Evolutionary conservation across 2,113 vertebrate species (phyloP), one percentile per base, ranked within the genome.

Genomic region (Panurus biarmicus): DNA sequence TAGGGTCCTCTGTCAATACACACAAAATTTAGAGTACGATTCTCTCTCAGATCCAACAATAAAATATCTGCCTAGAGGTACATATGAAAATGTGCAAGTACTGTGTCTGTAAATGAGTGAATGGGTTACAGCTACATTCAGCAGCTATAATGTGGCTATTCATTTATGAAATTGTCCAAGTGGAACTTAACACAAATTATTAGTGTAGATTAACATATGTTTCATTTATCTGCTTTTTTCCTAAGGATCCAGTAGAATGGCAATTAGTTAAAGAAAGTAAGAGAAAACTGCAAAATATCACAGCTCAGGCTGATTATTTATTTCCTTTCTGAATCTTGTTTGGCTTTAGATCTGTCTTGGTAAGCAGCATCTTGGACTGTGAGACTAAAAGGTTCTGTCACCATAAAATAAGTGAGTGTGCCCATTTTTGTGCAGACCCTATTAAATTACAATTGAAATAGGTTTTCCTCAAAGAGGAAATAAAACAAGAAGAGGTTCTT

Each of bases 141-240:
- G 26, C 45, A 78, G 61, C 50, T 87, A 5, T 70, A 76, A 72
- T 70, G 38, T 57, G 54, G 57, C 74, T 92, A 75, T 93, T 95
- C 58, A 69, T 94, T 91, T 94, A 61, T 58, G 24, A 89, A 95
- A 65, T 79, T 87, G 50, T 87, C 77, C 87, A 89, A 87, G 93
- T 85, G 70, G 70, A 96, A 92, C 71, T 72, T 94, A 75, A 93
- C 58, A 92, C 84, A 93, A 74, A 69, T 94, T 57, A 92, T 89
- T 92, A 91, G 53, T 54, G 70, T 82, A 87, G 80, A 85, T 94
- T 85, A 87, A 84, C 93, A 78, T 82, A 72, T 57, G 91, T 89
- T 87, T 91, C 57, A 76, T 87, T 86, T 87, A 91, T 87, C 57
- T 94, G 42, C 77, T 81, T 94, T 84, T 79, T 79, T 85, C 53